Base-by-base conservation (phyloP, 1,140 invertebrate species). In the Drosophila pachea region DNA sequence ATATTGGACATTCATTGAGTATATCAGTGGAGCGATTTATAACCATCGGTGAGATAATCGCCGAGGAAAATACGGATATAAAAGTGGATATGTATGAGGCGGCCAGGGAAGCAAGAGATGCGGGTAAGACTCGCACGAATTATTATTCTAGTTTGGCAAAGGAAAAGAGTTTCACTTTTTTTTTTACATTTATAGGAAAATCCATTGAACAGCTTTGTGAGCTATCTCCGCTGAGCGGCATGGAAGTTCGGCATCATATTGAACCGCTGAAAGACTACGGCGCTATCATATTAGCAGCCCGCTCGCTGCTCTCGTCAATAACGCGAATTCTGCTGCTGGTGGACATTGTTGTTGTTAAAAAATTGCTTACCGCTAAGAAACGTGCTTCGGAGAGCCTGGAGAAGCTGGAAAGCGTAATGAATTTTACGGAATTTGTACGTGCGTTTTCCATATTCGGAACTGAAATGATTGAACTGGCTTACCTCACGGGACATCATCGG, bases 381-480 rank as follows among this genome's bases (percentile, higher is more conserved):
- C 99, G 98, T 93, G 97, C 97, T 90, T 94, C 94, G 31, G 93
- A 95, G 66, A 95, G 94, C 84, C 91, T 97, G 70, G 95, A 95
- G 70, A 93, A 95, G 52, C 91, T 99, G 77, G 97, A 99, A 91
- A 95, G 95, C 61, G 97, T 99, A 40, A 95, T 95, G 61, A 99
- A 97, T 91, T 99, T 99, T 89, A 98, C 97, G 6, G 98, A 99
- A 90, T 99, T 99, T 91, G 98, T 99, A 33, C 97, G 98, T 86
- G 97, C 97, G 5, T 99, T 99, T 91, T 98, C 97, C 78, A 96
- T 98, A 88, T 99, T 99, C 90, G 98, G 98, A 4, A 95, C 94
- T 7, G 97, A 99, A 89, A 99, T 99, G 98, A 97, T 99, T 48
- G 97, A 99, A 88, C 90, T 99, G 63, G 98, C 98, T 9, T 96